Conservation (phyloP, 1,140 invertebrate species). For the Drosophila parvula region DNA sequence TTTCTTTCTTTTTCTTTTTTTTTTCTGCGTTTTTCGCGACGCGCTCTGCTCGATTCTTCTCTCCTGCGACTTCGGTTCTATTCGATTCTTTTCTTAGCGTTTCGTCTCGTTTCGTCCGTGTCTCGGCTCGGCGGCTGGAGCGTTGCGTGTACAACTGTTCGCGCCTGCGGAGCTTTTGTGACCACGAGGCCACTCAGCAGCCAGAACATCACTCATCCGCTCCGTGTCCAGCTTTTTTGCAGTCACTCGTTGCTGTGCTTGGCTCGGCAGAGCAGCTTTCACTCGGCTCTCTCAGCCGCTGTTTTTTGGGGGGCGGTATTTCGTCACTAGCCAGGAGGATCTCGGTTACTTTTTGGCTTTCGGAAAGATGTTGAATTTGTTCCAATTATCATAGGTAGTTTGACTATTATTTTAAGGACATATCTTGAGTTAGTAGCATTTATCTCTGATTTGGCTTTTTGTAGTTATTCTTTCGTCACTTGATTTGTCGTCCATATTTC, state of each 20-base stretch:
- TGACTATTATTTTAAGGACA: neutral
- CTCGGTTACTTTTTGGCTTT: neutral
- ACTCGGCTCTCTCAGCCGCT: constrained; percentile 15
- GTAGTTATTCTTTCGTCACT: neutral
- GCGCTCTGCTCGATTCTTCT: constrained; percentile 52
- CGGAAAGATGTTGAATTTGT: too few species aligned
- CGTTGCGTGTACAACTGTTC: constrained; percentile 83
- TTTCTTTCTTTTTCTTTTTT: constrained; percentile 24
- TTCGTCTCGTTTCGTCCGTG: constrained; percentile 57
- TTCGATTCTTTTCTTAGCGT: constrained; percentile 20
- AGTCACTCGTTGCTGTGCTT: neutral
- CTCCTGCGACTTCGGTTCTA: constrained; percentile 20
- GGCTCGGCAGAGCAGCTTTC: constrained; percentile 12
- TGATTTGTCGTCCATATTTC: neutral
- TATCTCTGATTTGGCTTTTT: neutral
- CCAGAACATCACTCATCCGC: constrained; percentile 43
- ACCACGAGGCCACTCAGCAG: constrained; percentile 74
- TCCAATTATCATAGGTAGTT: neutral
- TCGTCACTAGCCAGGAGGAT: constrained; percentile 2
- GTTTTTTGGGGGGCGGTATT: too few species aligned
- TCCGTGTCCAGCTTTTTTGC: constrained; percentile 22
- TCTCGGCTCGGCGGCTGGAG: constrained; percentile 75
- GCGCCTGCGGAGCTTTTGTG: constrained; percentile 73
- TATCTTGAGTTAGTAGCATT: neutral
- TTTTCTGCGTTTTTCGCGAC: constrained; percentile 61